These are phyloP conservation scores for Cephonodes hylas DNA, from an alignment of 2,888 invertebrate genomes.

Conservation along the genomic window DNA sequence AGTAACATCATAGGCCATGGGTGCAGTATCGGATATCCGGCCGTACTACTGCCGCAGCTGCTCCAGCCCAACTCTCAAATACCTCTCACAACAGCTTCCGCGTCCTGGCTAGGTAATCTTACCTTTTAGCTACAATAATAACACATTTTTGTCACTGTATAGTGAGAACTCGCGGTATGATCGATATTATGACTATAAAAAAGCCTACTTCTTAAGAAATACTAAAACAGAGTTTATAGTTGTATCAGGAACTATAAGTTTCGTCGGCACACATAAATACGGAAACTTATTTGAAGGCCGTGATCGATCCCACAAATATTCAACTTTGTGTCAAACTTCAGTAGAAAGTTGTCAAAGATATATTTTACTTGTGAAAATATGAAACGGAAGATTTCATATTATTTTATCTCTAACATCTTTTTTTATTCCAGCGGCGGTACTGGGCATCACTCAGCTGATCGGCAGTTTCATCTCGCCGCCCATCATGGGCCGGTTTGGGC, in stretches of 20 bases:
- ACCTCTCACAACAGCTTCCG: slow-evolving; percentile 49
- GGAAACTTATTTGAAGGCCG: too few relatives aligned
- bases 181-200: too few relatives aligned
- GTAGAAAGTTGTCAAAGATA: too few relatives aligned
- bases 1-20: slow-evolving; percentile 58
- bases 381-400: background rate
- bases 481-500: slow-evolving; percentile 77
- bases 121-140: background rate
- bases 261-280: too few relatives aligned
- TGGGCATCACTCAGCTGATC: slow-evolving; percentile 50
- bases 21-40: slow-evolving; percentile 77
- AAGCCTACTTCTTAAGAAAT: too few relatives aligned
- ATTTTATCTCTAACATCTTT: background rate
- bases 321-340: too few relatives aligned
- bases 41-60: slow-evolving; percentile 81
- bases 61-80: slow-evolving; percentile 46
- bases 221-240: too few relatives aligned
- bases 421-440: slow-evolving; percentile 48
- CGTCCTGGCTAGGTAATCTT: slow-evolving; percentile 78
- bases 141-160: too few relatives aligned
- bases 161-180: too few relatives aligned
- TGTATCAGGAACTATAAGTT: too few relatives aligned
- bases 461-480: slow-evolving; percentile 56
- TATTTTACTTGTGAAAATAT: too few relatives aligned
- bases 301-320: too few relatives aligned